Percentiles rank a stretch among this genome's conserved stretches.
Evolutionary conservation across 2,888 invertebrate genomes (phyloP).

Genomic region (Abscondita cerata): DNA sequence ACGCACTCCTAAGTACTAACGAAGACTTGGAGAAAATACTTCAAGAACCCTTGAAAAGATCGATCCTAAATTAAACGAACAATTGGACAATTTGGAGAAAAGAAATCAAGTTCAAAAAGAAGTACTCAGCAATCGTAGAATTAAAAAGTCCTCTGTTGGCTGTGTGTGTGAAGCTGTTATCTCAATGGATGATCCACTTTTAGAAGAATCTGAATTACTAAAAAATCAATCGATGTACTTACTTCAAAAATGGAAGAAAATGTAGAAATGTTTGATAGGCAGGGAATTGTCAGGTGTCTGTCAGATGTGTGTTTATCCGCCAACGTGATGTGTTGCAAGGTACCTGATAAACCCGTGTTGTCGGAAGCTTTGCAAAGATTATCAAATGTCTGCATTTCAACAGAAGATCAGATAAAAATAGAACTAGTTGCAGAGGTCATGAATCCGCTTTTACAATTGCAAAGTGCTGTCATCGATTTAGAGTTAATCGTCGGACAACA

Average conservation of each 20-base stretch:
- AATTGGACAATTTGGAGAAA: neutral
- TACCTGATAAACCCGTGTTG: neutral
- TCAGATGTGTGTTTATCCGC: neutral
- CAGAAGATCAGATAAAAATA: too few relatives aligned
- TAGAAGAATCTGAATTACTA: neutral
- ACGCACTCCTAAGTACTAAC: neutral
- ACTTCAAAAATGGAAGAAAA: too few relatives aligned
- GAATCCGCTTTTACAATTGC: too few relatives aligned
- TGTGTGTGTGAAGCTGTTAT: neutral
- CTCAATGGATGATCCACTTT: neutral
- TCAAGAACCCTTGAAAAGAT: neutral
- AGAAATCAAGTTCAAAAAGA: neutral
- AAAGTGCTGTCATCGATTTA: too few relatives aligned
- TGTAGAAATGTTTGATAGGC: neutral
- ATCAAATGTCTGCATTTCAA: too few relatives aligned
- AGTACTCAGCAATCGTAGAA: neutral
- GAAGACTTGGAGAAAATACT: neutral
- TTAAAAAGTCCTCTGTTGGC: neutral
- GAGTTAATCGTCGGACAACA: too few relatives aligned
- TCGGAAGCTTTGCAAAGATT: neutral
- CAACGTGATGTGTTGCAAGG: neutral
- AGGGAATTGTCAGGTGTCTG: neutral
- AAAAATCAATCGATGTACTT: neutral
- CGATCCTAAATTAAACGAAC: neutral
- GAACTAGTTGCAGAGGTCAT: too few relatives aligned